Conservation (phyloP, 2,797 vertebrate genomes). For the Sebastolobus altivelis region DNA sequence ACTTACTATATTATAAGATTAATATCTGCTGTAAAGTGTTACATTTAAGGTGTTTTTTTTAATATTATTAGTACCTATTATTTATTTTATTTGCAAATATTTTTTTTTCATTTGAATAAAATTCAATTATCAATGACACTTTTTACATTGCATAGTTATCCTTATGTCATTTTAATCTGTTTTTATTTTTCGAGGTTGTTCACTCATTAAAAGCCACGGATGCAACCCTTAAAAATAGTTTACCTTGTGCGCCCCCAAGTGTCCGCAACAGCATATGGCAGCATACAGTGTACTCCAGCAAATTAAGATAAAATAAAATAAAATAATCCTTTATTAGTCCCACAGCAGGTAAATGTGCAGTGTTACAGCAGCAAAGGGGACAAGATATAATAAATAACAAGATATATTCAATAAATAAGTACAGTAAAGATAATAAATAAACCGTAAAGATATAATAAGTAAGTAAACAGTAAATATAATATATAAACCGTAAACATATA, state of each 20-base stretch:
- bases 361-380: background rate
- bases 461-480: too few species aligned
- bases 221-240: background rate
- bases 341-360: too few species aligned
- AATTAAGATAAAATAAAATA: background rate
- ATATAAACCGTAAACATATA: too few species aligned
- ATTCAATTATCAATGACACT: background rate
- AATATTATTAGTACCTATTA: background rate
- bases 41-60: background rate
- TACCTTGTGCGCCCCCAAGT: constrained; percentile 27
- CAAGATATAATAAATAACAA: background rate
- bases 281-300: background rate
- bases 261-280: constrained; percentile 1
- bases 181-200: background rate
- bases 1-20: background rate
- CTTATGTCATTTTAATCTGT: background rate
- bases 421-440: too few species aligned
- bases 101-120: background rate
- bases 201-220: background rate
- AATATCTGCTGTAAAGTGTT: background rate
- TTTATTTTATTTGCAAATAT: too few species aligned
- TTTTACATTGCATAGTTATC: background rate
- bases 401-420: too few species aligned
- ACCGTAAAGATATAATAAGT: too few species aligned
- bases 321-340: too few species aligned